Evolutionary conservation across 2,113 vertebrate genomes (phyloP), one percentile per base, ranked within the genome.

Genomic region (Gambusia holbrooki): DNA sequence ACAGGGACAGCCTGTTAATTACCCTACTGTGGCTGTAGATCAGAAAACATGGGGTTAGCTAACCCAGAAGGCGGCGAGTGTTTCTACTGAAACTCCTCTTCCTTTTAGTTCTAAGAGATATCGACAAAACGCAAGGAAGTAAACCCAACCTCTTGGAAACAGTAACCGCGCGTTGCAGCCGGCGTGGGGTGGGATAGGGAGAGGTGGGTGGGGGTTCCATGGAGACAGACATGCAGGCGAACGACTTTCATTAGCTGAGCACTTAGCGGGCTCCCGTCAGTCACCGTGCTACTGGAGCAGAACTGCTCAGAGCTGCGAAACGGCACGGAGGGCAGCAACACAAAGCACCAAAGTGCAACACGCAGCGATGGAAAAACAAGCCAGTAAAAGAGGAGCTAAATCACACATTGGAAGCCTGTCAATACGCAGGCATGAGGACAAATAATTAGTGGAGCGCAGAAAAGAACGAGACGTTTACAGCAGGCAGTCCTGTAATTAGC

Each of bases 231-330:
- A 82, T 75, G 84, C 71, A 61, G 77, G 83, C 83, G 71, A 90
- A 92, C 84, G 88, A 87, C 54, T 87, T 91, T 91, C 86, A 91
- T 91, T 91, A 92, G 77, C 68, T 7, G 76, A 84, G 74, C 42
- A 1, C 86, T 88, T 86, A 88, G 84, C 66, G 4, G 82, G 80
- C 75, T 22, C 66, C 88, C 66, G 77, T 88, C 89, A 90, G 63
- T 90, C 86, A 83, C 70, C 8, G 70, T 76, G 81, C 82, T 72
- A 22, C 81, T 66, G 79, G 70, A 80, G 85, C 88, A 76, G 82
- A 90, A 84, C 84, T 22, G 33, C 74, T 27, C 40, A 27, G 40
- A 73, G 10, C 48, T 15, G 25, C 66, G 68, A 48, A 79, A 67
- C n/a, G 7, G 40, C 76, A 76, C 30, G 22, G 0, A 5, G 64